Conservation (phyloP, 2,797 vertebrate genomes). For the Enteromius treurensis region DNA sequence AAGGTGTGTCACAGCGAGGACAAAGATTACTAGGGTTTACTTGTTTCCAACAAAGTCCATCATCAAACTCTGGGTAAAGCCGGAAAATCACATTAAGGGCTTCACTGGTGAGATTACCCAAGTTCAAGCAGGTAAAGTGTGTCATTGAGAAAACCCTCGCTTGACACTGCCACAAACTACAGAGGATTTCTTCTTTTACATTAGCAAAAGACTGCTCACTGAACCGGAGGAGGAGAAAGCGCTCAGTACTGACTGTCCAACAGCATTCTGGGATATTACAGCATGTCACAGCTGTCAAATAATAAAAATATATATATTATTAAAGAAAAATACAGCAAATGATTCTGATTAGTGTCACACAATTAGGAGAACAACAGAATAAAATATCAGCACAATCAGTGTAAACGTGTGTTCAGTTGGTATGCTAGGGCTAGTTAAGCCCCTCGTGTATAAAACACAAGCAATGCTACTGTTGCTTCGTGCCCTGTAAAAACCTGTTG, state of each 20-base stretch:
- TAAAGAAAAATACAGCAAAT: constrained; percentile 21
- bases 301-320: not conserved
- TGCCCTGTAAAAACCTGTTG: not conserved
- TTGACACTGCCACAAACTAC: not conserved
- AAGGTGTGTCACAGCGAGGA: not conserved
- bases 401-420: not conserved
- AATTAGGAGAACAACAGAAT: not conserved
- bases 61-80: constrained; percentile 80
- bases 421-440: not conserved
- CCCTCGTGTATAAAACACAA: not conserved
- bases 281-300: not conserved
- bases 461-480: not conserved
- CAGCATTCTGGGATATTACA: constrained; percentile 36
- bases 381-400: not conserved
- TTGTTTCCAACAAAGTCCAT: constrained; percentile 78
- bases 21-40: constrained; percentile 10
- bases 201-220: not conserved
- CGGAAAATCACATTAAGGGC: constrained; percentile 44
- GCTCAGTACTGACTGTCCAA: constrained; percentile 21
- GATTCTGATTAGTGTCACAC: not conserved
- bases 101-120: constrained; percentile 7
- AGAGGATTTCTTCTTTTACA: not conserved
- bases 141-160: constrained; percentile 5
- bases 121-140: not conserved
- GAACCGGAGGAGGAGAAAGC: not conserved